Conservation (phyloP, 1,140 invertebrate species). For the Bursaphelenchus mucronatus region DNA sequence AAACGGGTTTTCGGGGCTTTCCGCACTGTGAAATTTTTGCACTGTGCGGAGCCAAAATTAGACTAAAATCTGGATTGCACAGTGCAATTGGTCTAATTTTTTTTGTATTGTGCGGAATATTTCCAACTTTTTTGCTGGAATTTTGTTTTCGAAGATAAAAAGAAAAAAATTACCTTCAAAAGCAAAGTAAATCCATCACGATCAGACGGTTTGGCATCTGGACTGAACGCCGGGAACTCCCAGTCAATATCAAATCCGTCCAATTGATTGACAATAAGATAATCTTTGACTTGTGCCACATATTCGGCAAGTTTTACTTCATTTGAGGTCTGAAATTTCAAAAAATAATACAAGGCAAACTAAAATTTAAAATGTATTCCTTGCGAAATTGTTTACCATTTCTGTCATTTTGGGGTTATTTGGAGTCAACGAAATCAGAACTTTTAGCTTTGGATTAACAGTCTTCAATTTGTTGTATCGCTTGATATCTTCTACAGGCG, state of each 20-base stretch:
- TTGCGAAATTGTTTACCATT: constrained; percentile 24
- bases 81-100: too few relatives aligned
- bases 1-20: too few relatives aligned
- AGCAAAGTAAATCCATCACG: constrained; percentile 26
- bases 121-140: neutral
- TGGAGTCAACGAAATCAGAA: constrained; percentile 29
- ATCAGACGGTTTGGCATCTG: constrained; percentile 33
- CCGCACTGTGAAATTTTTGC: too few relatives aligned
- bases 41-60: too few relatives aligned
- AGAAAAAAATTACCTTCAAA: constrained; percentile 32
- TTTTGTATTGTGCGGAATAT: neutral
- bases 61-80: too few relatives aligned
- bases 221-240: constrained; percentile 50
- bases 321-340: constrained; percentile 32
- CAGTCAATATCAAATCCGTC: constrained; percentile 52
- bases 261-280: constrained; percentile 34
- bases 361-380: too few relatives aligned
- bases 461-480: constrained; percentile 23
- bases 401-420: constrained; percentile 28
- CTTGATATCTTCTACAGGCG: constrained; percentile 1
- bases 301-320: constrained; percentile 17
- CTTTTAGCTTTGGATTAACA: constrained; percentile 25
- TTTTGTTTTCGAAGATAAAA: neutral
- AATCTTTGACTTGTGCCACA: constrained; percentile 12
- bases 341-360: neutral